These are phyloP conservation scores for Ooceraea biroi DNA, from an alignment of 1,140 invertebrate genomes.

Conservation along the genomic window DNA sequence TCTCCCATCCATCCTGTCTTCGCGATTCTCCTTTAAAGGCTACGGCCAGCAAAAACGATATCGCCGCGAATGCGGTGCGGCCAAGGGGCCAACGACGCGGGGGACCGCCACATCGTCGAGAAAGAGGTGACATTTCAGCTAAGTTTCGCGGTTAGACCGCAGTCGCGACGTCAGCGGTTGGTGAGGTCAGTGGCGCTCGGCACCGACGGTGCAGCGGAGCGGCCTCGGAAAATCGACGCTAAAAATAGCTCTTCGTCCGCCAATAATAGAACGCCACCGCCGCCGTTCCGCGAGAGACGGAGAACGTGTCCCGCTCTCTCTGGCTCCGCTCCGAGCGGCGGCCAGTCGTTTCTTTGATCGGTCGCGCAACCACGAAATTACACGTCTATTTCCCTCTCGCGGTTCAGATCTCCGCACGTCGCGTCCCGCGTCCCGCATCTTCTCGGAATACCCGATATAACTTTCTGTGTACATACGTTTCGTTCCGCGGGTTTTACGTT, in stretches of 20 bases:
- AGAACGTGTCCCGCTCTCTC: slow-evolving; percentile 33
- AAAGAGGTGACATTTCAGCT: slow-evolving; percentile 47
- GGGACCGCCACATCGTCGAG: not conserved
- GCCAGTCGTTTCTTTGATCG: slow-evolving; percentile 25
- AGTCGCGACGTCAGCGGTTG: slow-evolving; percentile 36
- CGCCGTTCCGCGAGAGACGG: slow-evolving; percentile 24
- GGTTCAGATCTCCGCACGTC: not conserved
- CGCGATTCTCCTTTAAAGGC: not conserved
- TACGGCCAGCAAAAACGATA: slow-evolving; percentile 6
- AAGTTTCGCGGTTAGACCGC: slow-evolving; percentile 62
- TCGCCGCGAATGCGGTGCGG: not conserved
- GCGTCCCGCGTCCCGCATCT: not conserved
- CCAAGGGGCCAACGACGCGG: not conserved
- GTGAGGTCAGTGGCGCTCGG: slow-evolving; percentile 59
- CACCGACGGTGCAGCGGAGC: slow-evolving; percentile 21
- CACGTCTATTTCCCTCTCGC: slow-evolving; percentile 38
- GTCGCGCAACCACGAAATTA: slow-evolving; percentile 10
- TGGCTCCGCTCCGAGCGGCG: not conserved
- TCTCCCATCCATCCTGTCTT: not conserved
- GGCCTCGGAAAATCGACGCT: slow-evolving; percentile 52
- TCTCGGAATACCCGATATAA: slow-evolving; percentile 4
- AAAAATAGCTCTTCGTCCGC: slow-evolving; percentile 51
- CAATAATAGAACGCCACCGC: slow-evolving; percentile 43
- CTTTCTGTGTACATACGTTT: not conserved
- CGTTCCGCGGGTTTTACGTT: not conserved